A percentile compares a stretch with the other conserved stretches of the same genome.
Evolutionary conservation across 53 echinoderm and acorn worm genomes (phyloP).

Genomic region (Paracentrotus lividus): DNA sequence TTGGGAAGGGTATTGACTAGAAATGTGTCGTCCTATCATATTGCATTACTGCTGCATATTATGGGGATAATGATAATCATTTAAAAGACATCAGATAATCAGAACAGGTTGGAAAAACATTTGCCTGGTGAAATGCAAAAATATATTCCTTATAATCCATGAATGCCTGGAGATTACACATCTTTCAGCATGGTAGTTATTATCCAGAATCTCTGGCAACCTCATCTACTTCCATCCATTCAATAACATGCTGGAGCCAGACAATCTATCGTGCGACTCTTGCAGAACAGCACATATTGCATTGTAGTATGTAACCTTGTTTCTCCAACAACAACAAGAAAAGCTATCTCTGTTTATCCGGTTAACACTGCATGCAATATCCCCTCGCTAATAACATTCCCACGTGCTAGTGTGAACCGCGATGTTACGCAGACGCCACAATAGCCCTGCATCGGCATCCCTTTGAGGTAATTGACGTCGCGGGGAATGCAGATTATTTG

Average conservation of each 20-base stretch:
- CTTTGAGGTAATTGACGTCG: constrained; percentile 63
- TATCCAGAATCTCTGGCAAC: constrained; percentile 50
- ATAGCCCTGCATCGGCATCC: constrained; percentile 54
- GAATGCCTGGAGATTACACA: neutral
- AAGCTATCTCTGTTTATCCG: constrained; percentile 47
- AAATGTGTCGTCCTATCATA: neutral
- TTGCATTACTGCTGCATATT: neutral
- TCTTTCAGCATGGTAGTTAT: constrained; percentile 11
- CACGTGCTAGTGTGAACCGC: constrained; percentile 17
- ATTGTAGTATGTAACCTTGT: constrained; percentile 4
- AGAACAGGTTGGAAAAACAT: neutral
- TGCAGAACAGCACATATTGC: neutral
- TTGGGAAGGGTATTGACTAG: neutral
- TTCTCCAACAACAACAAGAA: constrained; percentile 30
- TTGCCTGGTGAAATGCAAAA: neutral
- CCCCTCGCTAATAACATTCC: constrained; percentile 53
- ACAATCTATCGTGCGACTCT: neutral
- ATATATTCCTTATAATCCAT: neutral
- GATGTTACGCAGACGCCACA: constrained; percentile 16
- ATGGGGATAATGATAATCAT: neutral
- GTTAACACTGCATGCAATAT: constrained; percentile 53
- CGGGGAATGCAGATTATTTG: constrained; percentile 54
- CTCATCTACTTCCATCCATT: neutral
- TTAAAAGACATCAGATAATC: neutral
- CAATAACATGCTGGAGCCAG: constrained; percentile 41